Conservation (phyloP, 2,888 invertebrate species). For the Xestobium rufovillosum region DNA sequence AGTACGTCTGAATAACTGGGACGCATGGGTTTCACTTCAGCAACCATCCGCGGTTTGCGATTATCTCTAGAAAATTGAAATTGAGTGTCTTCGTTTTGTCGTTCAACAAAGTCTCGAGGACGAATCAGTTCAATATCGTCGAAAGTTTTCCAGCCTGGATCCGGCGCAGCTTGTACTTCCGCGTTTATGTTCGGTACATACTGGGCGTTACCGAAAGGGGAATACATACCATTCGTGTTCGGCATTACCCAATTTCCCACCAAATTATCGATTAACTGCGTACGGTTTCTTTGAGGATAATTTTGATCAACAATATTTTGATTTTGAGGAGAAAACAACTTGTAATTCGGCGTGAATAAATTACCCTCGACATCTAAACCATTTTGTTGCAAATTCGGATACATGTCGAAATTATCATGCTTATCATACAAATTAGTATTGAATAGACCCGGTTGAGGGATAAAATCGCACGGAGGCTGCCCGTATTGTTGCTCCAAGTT, state of each 20-base stretch:
- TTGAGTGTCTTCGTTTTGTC: conserved; percentile 30
- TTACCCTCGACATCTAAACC: conserved; percentile 25
- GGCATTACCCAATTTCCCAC: conserved; percentile 63
- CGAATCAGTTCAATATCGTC: conserved; percentile 14
- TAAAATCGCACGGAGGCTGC: conserved; percentile 25
- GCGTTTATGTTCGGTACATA: conserved; percentile 40
- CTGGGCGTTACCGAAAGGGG: conserved; percentile 61
- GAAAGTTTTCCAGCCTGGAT: conserved; percentile 10
- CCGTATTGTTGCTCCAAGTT: conserved; percentile 11
- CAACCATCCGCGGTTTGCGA: conserved; percentile 65
- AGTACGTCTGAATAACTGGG: conserved; percentile 80
- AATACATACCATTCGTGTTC: conserved; percentile 64
- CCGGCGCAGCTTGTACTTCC: conserved; percentile 31
- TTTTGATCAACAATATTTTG: conserved; percentile 9
- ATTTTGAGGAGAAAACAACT: conserved; percentile 9
- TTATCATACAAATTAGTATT: no score
- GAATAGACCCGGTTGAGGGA: conserved; percentile 27
- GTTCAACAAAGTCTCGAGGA: conserved; percentile 22
- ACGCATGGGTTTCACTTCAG: conserved; percentile 81
- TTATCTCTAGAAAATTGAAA: conserved; percentile 47
- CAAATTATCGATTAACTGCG: conserved; percentile 59
- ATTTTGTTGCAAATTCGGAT: conserved; percentile 29
- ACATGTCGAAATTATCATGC: conserved; percentile 27
- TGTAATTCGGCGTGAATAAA: conserved; percentile 25
- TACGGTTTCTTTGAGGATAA: conserved; percentile 21